Conservation (phyloP, 92 coral and sea anemone genomes). For the Palythoa grandis region DNA sequence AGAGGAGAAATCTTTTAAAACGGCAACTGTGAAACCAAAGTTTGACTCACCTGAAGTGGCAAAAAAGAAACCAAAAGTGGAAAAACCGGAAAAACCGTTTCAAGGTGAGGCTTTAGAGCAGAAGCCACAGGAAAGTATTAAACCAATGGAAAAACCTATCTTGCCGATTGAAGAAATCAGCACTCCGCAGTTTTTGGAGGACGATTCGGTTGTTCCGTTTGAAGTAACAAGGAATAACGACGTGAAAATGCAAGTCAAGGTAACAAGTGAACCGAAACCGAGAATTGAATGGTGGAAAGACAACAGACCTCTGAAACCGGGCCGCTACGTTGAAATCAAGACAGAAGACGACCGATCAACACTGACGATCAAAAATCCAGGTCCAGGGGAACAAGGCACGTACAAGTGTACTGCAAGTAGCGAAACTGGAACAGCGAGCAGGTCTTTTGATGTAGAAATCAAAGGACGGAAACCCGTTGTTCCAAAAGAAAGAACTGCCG, state of each 20-base stretch:
- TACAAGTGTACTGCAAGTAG: constrained; percentile 82
- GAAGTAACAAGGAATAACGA: constrained; percentile 81
- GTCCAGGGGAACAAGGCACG: constrained; percentile 65
- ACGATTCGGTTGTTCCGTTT: constrained; percentile 55
- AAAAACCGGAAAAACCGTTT: neutral
- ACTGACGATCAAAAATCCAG: constrained; percentile 64
- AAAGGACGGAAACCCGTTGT: constrained; percentile 57
- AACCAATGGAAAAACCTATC: neutral
- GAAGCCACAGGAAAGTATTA: neutral
- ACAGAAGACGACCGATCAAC: constrained; percentile 67
- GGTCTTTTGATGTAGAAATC: constrained; percentile 76
- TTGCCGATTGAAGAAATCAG: constrained; percentile 30
- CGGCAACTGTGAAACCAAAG: neutral
- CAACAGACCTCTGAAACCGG: constrained; percentile 56
- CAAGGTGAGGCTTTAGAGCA: neutral
- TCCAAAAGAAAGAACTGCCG: constrained; percentile 29
- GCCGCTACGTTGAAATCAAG: constrained; percentile 62
- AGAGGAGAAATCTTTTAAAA: neutral
- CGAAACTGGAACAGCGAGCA: constrained; percentile 67
- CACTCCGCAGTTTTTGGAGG: constrained; percentile 31
- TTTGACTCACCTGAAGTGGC: neutral
- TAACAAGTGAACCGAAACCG: constrained; percentile 75
- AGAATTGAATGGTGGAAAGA: constrained; percentile 74
- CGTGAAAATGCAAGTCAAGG: constrained; percentile 71
- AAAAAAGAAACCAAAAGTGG: neutral